Evolutionary conservation across 2,113 vertebrate genomes (phyloP).

Genomic region (Thalassoma bifasciatum): DNA sequence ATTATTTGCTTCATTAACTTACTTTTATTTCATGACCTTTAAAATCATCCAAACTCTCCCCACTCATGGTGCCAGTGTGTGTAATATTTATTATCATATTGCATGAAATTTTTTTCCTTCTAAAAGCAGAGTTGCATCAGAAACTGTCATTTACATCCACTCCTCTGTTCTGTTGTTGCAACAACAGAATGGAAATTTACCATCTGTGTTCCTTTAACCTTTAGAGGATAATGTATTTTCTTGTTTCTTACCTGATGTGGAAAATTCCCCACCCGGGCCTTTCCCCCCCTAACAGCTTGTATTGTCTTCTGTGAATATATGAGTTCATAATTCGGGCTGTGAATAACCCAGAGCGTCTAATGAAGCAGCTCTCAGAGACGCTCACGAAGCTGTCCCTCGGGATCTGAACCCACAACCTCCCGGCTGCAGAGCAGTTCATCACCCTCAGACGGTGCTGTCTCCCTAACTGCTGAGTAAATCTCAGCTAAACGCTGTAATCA

Average conservation of each 20-base stretch:
- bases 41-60: neutral
- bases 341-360: slow-evolving; percentile 45
- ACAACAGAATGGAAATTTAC: slow-evolving; percentile 14
- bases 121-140: slow-evolving; percentile 3
- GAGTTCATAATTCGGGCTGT: slow-evolving; percentile 40
- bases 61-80: neutral
- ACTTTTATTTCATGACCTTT: neutral
- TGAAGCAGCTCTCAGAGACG: slow-evolving; percentile 34
- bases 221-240: slow-evolving; percentile 38
- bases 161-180: neutral
- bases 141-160: neutral
- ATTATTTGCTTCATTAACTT: neutral
- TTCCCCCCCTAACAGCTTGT: neutral
- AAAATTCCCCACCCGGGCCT: neutral
- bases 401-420: slow-evolving; percentile 56
- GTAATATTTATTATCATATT: neutral
- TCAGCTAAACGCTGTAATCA: slow-evolving; percentile 69
- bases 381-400: slow-evolving; percentile 22
- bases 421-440: slow-evolving; percentile 30
- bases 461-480: slow-evolving; percentile 53
- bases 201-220: slow-evolving; percentile 49
- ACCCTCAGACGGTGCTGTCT: slow-evolving; percentile 41
- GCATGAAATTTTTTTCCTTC: slow-evolving; percentile 7
- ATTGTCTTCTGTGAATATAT: slow-evolving; percentile 5
- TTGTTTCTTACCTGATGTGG: slow-evolving; percentile 13